Evolutionary conservation across 2,113 vertebrate genomes (phyloP), one percentile per base, ranked within the genome.

Genomic region (Phalacrocorax carbo): DNA sequence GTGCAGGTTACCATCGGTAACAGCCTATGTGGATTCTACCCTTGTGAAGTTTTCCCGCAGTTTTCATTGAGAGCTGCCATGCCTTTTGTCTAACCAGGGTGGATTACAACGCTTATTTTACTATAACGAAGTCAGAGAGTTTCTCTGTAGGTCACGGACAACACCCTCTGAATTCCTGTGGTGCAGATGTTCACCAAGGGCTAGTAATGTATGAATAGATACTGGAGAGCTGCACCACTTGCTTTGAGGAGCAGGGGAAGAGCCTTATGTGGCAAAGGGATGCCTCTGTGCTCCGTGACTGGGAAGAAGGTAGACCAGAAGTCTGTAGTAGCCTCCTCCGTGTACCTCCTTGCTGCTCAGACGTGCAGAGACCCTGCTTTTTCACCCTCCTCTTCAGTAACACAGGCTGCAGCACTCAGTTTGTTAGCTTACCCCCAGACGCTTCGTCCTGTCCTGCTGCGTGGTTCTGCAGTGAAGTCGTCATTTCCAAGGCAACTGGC

Each of bases 401-500:
- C 38, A 9, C 8, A 18, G 62, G 60, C 36, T 44, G 82, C 55
- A 93, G 42, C 34, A 5, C 1, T 8, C 14, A 5, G 73, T 72
- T 58, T 22, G 11, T 48, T 49, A 5, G 4, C 80, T 62, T 18
- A 26, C 16, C 66, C 48, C 18, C 25, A 90, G 61, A 64, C 17
- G 4, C 26, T 72, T 72, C 3, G 7, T 79, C 88, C 57, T 2
- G 4, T 90, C 81, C 61, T 58, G 55, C 88, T 75, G 76, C 40
- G 0, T 76, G 62, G 71, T 93, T 96, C 90, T 92, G 81, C 77
- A 82, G 54, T 91, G 91, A 57, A 92, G 88, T 86, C 61, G 88
- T 97, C 70, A 97, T 97, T 97, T 97, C 97, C 97, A 97, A 91
- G 94, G 97, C 96, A 98, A 95, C 97, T 95, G 69, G 93, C 92